phyloP scores from a whole-genome alignment of 2,888 invertebrate species.

The Netelia melanura region DNA sequence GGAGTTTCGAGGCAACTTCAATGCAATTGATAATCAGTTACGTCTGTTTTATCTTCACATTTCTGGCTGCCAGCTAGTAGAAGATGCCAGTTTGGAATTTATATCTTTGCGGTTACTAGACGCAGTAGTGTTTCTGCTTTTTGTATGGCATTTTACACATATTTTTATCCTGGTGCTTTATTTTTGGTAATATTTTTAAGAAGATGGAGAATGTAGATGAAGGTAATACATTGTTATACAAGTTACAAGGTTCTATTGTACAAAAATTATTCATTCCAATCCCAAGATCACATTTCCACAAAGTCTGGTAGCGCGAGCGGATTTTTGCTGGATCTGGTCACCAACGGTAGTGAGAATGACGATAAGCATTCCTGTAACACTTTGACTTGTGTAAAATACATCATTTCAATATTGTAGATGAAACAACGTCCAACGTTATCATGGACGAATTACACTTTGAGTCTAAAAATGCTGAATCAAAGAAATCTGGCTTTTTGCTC shows the following conservation, averaged over 20 bases:
- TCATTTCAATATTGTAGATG: constrained; percentile 24
- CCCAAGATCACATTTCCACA: constrained; percentile 12
- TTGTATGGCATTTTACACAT: constrained; percentile 31
- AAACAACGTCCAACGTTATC: constrained; percentile 3
- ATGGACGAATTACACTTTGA: background rate
- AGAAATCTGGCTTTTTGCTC: background rate
- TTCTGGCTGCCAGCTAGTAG: background rate
- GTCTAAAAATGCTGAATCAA: constrained; percentile 5
- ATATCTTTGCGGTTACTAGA: background rate
- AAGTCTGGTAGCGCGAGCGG: constrained; percentile 5
- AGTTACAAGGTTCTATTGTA: background rate
- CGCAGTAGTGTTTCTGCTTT: background rate
- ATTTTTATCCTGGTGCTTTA: background rate
- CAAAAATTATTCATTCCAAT: constrained; percentile 20
- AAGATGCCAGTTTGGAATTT: no score
- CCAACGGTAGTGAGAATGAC: constrained; percentile 33
- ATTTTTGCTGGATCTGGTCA: constrained; percentile 41
- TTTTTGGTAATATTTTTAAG: constrained; percentile 38
- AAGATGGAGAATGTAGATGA: constrained; percentile 43
- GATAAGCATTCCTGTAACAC: background rate
- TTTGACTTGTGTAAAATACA: background rate
- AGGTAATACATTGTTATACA: constrained; percentile 32
- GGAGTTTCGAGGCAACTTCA: constrained; percentile 53
- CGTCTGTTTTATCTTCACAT: constrained; percentile 40
- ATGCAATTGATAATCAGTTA: constrained; percentile 7